Base-by-base conservation (phyloP, 1,140 invertebrate genomes). In the Manduca sexta region DNA sequence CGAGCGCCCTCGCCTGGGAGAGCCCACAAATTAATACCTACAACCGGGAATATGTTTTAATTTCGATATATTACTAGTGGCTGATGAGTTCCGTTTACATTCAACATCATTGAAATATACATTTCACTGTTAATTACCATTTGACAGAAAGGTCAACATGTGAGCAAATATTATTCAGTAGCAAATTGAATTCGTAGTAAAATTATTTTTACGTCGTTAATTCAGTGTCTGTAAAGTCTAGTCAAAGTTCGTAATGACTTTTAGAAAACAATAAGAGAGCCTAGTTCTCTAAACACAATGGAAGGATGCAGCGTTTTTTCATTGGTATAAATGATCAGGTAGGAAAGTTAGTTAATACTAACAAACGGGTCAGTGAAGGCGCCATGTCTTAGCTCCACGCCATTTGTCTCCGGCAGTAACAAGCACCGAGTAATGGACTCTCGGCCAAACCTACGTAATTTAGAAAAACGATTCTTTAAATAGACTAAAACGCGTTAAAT, bases 11-110 rank as follows among this genome's bases (percentile, higher is more conserved):
- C 61, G 47, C 56, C 42, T 45, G 61, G 33, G 62, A 64, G 59
- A 62, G 53, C 50, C 47, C 55, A 64, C 63, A 64, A 68, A 69
- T 73, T 70, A 68, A 73, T 73, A 59, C 47, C 56, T 54, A 67
- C 60, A 46, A 35, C 46, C 38, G 43, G 50, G 55, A 63, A 60
- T 57, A 60, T 59, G 51, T 66, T 66, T 66, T 65, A 63, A 66
- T 65, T 60, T 58, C 50, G 43, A 65, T 58, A 58, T 44, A 64
- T 45, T 21, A 15, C 14, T 45, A 53, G 41, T 49, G 49, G 16
- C 45, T 45, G 43, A 50, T 50, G 38, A 55, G 43, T 56, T 49
- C 56, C 41, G 34, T 31, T 62, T 54, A 57, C 45, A 48, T 44
- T 29, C 2, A 33, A 26, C 21, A 49, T 42, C 21, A 45, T 52